Conservation (phyloP, 2,113 vertebrate species). For the Epinephelus cyanopodus region DNA sequence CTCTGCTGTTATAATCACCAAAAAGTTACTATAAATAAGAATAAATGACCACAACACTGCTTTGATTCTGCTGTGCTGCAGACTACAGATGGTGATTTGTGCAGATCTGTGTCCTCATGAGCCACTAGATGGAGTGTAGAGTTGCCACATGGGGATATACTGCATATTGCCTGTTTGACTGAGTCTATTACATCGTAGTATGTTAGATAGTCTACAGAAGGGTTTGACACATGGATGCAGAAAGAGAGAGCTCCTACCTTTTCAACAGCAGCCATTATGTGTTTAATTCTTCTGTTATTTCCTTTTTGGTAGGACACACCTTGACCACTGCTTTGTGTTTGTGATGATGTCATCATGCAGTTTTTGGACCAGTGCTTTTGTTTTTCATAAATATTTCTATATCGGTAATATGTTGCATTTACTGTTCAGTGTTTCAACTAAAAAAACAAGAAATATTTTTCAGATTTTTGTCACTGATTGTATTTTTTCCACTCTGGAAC, state of each 20-base stretch:
- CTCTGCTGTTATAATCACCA: neutral
- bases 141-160: slow-evolving; percentile 19
- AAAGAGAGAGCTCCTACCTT: neutral
- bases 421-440: neutral
- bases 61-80: neutral
- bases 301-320: neutral
- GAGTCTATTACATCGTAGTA: slow-evolving; percentile 20
- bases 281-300: neutral
- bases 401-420: neutral
- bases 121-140: slow-evolving; percentile 52
- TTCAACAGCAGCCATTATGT: neutral
- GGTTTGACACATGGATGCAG: neutral
- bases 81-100: too few species aligned
- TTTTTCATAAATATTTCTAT: too few species aligned
- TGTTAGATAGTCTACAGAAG: neutral
- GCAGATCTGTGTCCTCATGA: neutral
- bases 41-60: neutral
- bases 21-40: neutral
- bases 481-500: neutral
- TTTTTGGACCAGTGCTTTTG: neutral
- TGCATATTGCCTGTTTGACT: neutral
- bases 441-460: neutral
- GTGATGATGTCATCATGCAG: neutral
- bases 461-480: neutral
- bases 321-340: neutral